A percentile compares a stretch with the other conserved stretches of the same genome.
These are phyloP conservation scores for Eospalax fontanierii DNA, from an alignment of 2,797 vertebrate genomes.

Conservation along the genomic window DNA sequence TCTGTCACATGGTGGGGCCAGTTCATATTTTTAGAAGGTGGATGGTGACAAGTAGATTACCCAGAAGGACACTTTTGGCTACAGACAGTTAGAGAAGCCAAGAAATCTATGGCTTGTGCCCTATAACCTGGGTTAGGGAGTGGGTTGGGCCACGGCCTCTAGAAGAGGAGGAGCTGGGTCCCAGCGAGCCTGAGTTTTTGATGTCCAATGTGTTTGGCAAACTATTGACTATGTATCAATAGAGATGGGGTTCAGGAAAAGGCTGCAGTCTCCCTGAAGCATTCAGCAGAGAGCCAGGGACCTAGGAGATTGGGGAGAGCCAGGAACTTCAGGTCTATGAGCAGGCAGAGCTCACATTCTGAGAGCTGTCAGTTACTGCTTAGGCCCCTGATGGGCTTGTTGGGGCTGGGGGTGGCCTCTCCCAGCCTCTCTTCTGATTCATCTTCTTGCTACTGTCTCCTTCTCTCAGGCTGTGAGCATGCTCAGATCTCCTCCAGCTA, in stretches of 20 bases:
- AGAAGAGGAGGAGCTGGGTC: not conserved
- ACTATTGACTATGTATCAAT: not conserved
- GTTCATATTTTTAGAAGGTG: too few relatives aligned
- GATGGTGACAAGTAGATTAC: too few relatives aligned
- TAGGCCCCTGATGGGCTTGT: not conserved
- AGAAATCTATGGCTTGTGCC: not conserved
- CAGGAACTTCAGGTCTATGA: not conserved
- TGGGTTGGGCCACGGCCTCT: not conserved
- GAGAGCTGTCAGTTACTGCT: not conserved
- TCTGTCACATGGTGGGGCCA: rapidly evolving
- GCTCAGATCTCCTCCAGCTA: not conserved
- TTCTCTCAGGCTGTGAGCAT: conserved; percentile 22
- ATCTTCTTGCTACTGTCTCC: not conserved
- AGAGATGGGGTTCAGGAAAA: not conserved
- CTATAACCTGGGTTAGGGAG: not conserved
- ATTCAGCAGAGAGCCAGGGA: not conserved
- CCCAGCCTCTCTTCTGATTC: conserved; percentile 20
- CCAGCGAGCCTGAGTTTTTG: not conserved
- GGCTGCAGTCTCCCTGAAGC: not conserved
- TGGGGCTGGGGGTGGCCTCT: not conserved
- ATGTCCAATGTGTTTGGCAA: not conserved
- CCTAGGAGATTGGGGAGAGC: not conserved
- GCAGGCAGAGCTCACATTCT: not conserved
- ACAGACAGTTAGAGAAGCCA: not conserved
- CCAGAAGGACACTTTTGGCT: not conserved